Conservation (phyloP, 37 sponge, comb jelly and placozoan genomes). For the Eunapius fragilis region DNA sequence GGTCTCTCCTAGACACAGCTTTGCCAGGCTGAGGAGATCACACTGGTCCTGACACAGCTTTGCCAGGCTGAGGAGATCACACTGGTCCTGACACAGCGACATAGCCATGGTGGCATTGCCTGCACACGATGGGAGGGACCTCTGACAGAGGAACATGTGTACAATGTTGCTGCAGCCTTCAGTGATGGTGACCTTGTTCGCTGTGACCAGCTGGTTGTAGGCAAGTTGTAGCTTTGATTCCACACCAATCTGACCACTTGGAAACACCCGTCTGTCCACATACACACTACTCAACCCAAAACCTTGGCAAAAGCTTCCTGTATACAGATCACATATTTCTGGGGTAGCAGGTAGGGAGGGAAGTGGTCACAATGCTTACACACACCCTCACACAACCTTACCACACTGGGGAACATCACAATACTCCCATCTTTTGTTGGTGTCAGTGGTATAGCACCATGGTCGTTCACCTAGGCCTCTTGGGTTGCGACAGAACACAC, state of each 20-base stretch:
- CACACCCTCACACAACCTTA: background rate
- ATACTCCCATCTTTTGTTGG: slow-evolving; percentile 58
- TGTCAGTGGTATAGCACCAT: slow-evolving; percentile 77
- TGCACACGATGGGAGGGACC: background rate
- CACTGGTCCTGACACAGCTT: background rate
- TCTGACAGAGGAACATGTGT: background rate
- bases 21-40: background rate
- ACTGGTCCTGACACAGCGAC: background rate
- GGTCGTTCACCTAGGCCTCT: slow-evolving; percentile 55
- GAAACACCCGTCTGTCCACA: no score
- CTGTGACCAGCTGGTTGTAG: background rate
- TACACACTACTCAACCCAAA: background rate
- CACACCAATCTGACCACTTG: no score
- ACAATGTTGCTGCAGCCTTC: background rate
- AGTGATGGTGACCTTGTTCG: background rate
- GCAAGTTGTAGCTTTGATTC: background rate
- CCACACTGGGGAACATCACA: slow-evolving; percentile 46
- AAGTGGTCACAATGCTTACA: background rate
- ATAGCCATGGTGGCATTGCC: background rate
- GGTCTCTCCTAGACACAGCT: background rate
- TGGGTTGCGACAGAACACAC: slow-evolving; percentile 75
- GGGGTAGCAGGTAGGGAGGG: background rate
- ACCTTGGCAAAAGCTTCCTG: background rate
- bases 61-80: background rate
- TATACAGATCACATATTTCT: background rate